phyloP scores from a whole-genome alignment of 2,113 vertebrate species.

The Corythaixoides concolor region DNA sequence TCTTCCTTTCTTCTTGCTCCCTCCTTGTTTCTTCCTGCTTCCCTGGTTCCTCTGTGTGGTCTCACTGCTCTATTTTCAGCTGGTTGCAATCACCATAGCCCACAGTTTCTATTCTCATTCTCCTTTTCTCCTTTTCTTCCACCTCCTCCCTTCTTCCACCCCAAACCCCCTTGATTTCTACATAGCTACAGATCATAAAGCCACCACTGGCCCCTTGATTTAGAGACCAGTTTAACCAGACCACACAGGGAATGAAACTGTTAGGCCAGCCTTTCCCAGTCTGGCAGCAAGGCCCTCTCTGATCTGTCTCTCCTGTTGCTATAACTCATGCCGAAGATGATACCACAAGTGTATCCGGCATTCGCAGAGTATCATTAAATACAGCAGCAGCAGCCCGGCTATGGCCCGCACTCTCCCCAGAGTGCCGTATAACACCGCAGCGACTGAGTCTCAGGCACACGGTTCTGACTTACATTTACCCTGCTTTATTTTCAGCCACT shows the following conservation, averaged over 20 bases:
- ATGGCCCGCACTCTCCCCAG: not conserved
- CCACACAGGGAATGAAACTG: not conserved
- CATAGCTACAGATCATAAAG: not conserved
- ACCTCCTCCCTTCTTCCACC: not conserved
- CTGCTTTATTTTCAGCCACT: not conserved
- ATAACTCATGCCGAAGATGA: not conserved
- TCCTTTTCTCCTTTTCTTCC: not conserved
- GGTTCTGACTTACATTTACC: not conserved
- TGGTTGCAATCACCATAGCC: not conserved
- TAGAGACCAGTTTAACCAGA: not conserved
- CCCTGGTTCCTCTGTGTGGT: not conserved
- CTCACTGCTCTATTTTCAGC: not conserved
- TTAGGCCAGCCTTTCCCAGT: not conserved
- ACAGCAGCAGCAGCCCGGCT: not conserved
- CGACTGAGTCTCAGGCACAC: not conserved
- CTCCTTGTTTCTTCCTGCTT: not conserved
- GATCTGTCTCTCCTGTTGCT: not conserved
- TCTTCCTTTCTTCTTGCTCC: not conserved
- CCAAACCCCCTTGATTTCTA: not conserved
- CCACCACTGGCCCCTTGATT: not conserved
- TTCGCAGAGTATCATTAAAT: not conserved
- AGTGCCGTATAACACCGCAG: not conserved
- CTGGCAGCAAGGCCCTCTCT: not conserved
- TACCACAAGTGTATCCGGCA: not conserved
- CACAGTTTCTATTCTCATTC: not conserved